Evolutionary conservation across 2,888 invertebrate genomes (phyloP), one percentile per base, ranked within the genome.

Genomic region (Chrysina gloriosa): DNA sequence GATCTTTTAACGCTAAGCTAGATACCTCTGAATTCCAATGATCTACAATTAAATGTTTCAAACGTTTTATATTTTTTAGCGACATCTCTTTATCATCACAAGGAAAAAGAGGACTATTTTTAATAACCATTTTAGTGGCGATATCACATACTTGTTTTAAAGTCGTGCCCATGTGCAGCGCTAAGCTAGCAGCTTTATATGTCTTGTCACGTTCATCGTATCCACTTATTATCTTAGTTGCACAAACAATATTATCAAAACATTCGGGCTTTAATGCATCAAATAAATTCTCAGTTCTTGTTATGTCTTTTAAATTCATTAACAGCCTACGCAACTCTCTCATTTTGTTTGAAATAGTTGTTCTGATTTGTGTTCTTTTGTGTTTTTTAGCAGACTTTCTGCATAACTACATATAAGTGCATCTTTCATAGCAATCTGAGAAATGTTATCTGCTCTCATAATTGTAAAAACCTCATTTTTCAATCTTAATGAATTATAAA

Each of bases 321-420:
- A 65, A 54, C 27, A 61, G 45, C 25, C 72, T 50, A n/a, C 65
- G 71, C 27, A 74, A 25, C 67, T 73, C 71, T 65, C 71, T 68
- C 69, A 72, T 69, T 70, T 72, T 72, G 39, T 72, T 71, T n/a
- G 72, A 73, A n/a, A 72, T 68, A 11, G 63, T 50, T 7, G 45
- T 71, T 66, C 31, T 52, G 11, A 73, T 70, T 69, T 74, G 71
- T n/a, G 25, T 25, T 2, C 65, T 39, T 54, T 73, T 71, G 42
- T 69, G 68, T 47, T 65, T 70, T 47, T n/a, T 34, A 70, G 48
- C 45, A 66, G 25, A 56, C 58, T 68, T 65, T 68, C 68, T 16
- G 56, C 66, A 42, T 54, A 70, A 50, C 48, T 54, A 52, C 70
- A 66, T 54, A 67, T 71, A 7, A 70, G 63, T 14, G 39, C 27